Evolutionary conservation across 2,113 vertebrate species (phyloP).

Genomic region (Brachyhypopomus occidentalis): DNA sequence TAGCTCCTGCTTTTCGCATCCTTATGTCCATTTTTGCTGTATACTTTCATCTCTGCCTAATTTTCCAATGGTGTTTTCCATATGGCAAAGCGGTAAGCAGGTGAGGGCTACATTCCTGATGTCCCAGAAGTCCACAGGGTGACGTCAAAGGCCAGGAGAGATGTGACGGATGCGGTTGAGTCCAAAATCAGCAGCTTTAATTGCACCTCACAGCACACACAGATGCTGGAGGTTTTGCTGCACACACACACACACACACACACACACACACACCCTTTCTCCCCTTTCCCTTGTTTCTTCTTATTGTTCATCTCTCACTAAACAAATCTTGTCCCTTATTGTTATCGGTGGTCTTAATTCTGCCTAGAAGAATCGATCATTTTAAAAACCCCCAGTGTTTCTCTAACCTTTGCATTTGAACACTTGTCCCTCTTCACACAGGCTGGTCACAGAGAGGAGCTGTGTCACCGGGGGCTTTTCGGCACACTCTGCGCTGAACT

Average conservation of each 20-base stretch:
- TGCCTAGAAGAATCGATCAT: no score
- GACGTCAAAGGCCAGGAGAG: slow-evolving; percentile 64
- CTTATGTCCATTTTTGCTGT: no score
- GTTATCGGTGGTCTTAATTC: slow-evolving; percentile 59
- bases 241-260: background rate
- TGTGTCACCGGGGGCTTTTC: background rate
- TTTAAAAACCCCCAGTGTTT: no score
- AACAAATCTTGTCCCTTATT: slow-evolving; percentile 61
- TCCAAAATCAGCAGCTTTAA: slow-evolving; percentile 38
- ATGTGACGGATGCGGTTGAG: slow-evolving; percentile 36
- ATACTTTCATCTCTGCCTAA: no score
- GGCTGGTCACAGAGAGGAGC: background rate
- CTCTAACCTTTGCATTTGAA: background rate
- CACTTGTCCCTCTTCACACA: background rate
- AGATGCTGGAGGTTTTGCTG: slow-evolving; percentile 25
- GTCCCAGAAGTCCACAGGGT: slow-evolving; percentile 55
- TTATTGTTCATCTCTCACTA: background rate
- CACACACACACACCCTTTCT: background rate
- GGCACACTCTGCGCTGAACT: background rate
- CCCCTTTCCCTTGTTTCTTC: background rate
- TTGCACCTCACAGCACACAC: slow-evolving; percentile 24
- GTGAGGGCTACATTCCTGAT: slow-evolving; percentile 66
- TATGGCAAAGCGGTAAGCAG: slow-evolving; percentile 62
- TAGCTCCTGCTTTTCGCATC: no score
- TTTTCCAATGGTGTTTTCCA: slow-evolving; percentile 24